Conservation (phyloP, 1,140 invertebrate species). For the Macrobrachium nipponense region DNA sequence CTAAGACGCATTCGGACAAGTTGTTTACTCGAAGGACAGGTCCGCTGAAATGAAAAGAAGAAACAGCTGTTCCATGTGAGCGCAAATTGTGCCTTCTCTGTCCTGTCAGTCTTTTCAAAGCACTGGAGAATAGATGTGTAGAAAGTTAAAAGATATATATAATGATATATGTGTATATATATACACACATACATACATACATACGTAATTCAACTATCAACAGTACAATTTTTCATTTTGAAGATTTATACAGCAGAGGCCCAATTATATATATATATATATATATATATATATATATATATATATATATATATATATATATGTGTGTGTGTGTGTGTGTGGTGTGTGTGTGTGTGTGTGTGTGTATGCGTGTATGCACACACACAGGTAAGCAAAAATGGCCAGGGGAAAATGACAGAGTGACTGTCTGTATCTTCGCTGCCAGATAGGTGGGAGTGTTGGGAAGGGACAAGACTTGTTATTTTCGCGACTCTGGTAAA, state of each 20-base stretch:
- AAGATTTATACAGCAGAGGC: background rate
- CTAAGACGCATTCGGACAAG: no score
- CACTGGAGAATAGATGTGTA: background rate
- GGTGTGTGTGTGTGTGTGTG: background rate
- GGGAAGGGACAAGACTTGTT: no score
- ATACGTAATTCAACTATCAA: no score
- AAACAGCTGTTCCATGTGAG: no score
- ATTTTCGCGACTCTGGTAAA: no score
- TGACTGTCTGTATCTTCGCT: no score
- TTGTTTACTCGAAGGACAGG: no score
- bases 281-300: conserved; percentile 29
- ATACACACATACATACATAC: conserved; percentile 18
- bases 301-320: conserved; percentile 12
- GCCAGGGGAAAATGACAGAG: no score
- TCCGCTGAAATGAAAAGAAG: no score
- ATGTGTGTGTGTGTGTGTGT: conserved; percentile 1
- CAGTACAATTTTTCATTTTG: background rate
- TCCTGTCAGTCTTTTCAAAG: no score
- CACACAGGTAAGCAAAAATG: background rate
- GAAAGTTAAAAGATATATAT: background rate
- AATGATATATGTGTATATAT: conserved; percentile 21
- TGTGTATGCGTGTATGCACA: background rate
- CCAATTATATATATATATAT: conserved; percentile 26
- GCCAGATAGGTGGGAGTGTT: no score
- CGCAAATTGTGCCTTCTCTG: no score